These are phyloP conservation scores for Oophaga pumilio DNA, from an alignment of 2,113 vertebrate genomes.

Conservation along the genomic window DNA sequence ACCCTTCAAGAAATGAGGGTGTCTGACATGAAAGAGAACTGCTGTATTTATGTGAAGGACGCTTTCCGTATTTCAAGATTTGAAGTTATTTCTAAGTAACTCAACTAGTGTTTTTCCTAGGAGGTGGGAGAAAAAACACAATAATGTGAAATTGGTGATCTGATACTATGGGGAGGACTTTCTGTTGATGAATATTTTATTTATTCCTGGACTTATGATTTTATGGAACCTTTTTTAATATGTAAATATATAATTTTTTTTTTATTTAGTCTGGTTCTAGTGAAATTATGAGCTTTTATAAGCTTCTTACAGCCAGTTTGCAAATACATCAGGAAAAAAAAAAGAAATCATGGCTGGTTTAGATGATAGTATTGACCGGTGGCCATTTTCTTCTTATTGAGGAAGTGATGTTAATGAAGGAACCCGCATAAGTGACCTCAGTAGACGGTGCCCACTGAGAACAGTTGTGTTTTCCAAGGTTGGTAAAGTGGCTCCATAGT, in stretches of 20 bases:
- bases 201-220: conserved; percentile 37
- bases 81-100: not conserved
- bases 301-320: not conserved
- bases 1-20: conserved; percentile 87
- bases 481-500: no score
- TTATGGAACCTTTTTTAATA: conserved; percentile 24
- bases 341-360: not conserved
- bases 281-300: not conserved
- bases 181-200: conserved; percentile 32
- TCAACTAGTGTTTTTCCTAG: not conserved
- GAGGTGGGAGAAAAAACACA: not conserved
- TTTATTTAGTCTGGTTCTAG: not conserved
- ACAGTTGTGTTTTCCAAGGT: not conserved
- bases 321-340: not conserved
- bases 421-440: not conserved
- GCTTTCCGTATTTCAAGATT: conserved; percentile 20
- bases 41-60: conserved; percentile 5
- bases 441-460: not conserved
- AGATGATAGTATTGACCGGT: not conserved
- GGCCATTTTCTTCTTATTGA: not conserved
- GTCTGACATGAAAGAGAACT: not conserved
- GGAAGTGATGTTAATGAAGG: conserved; percentile 13
- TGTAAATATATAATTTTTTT: conserved; percentile 42
- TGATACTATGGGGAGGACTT: not conserved
- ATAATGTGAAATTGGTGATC: conserved; percentile 38